Conservation (phyloP, 2,113 vertebrate genomes). For the Pluvialis apricaria region DNA sequence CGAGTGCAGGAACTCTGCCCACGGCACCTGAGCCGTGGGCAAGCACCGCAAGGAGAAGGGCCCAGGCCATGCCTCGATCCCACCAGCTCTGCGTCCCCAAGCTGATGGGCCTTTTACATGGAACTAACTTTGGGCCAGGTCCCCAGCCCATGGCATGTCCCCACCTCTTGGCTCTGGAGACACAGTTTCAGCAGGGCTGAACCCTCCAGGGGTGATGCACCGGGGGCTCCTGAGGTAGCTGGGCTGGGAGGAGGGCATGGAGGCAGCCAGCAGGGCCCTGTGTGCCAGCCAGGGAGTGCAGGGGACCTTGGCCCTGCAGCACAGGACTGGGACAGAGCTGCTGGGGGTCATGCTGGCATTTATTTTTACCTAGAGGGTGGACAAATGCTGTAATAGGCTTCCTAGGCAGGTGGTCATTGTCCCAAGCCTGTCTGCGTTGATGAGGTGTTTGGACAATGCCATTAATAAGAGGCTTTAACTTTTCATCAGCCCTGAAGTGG, state of each 20-base stretch:
- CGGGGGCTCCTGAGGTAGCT: fast-evolving
- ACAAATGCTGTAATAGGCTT: too few relatives aligned
- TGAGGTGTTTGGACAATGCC: too few relatives aligned
- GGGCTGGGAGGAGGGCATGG: background rate
- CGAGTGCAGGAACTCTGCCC: background rate
- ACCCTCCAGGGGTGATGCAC: background rate
- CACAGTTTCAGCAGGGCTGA: background rate
- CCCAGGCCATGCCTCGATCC: background rate
- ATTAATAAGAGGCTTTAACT: too few relatives aligned
- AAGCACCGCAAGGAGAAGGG: background rate
- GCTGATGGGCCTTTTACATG: background rate
- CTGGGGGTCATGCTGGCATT: too few relatives aligned
- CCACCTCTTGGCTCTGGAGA: background rate
- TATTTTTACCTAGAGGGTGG: too few relatives aligned
- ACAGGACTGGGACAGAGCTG: background rate
- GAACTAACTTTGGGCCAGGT: background rate
- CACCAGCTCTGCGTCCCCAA: background rate
- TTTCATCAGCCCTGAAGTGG: too few relatives aligned
- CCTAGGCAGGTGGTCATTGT: too few relatives aligned
- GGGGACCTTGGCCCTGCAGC: fast-evolving
- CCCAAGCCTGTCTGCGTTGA: too few relatives aligned
- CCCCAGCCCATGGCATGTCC: background rate
- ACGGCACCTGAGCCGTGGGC: background rate
- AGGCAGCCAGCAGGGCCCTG: fast-evolving
- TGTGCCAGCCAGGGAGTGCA: fast-evolving